Percentiles rank a stretch among this genome's conserved stretches.
Conservation (phyloP, 2,797 vertebrate genomes). For the Anguilla obscura region DNA sequence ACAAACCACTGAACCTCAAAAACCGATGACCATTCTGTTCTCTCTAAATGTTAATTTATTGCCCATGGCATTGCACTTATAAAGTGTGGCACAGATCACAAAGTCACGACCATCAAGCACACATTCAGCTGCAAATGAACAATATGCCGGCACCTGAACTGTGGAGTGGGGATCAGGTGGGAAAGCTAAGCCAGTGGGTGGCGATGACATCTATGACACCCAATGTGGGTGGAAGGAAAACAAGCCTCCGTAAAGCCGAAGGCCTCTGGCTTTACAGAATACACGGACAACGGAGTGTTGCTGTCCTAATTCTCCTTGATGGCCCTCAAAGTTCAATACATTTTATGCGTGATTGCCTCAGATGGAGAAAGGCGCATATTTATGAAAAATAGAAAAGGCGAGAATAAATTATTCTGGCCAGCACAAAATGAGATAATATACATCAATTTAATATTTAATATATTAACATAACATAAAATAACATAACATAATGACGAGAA, state of each 20-base stretch:
- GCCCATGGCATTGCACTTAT: slow-evolving; percentile 22
- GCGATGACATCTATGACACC: not conserved
- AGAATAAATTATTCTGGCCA: not conserved
- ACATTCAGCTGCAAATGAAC: not conserved
- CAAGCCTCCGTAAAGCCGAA: not conserved
- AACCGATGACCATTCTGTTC: slow-evolving; percentile 15
- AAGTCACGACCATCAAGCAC: not conserved
- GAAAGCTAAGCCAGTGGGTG: not conserved
- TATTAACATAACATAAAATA: too few species aligned
- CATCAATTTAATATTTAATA: not conserved
- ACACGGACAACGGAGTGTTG: too few species aligned
- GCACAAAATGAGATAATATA: not conserved
- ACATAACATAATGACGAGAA: too few species aligned
- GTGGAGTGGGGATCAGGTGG: not conserved
- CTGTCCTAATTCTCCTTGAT: too few species aligned
- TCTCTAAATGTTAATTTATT: slow-evolving; percentile 18
- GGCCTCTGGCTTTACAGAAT: not conserved
- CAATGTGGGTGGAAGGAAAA: not conserved
- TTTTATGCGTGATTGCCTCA: not conserved
- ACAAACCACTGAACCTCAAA: not conserved
- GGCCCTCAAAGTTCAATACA: not conserved
- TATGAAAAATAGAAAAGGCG: not conserved
- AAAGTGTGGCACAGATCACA: slow-evolving; percentile 6
- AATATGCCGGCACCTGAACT: not conserved
- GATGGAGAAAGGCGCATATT: too few species aligned